Conservation (phyloP, 1,140 invertebrate genomes). For the Teleogryllus occipitalis region DNA sequence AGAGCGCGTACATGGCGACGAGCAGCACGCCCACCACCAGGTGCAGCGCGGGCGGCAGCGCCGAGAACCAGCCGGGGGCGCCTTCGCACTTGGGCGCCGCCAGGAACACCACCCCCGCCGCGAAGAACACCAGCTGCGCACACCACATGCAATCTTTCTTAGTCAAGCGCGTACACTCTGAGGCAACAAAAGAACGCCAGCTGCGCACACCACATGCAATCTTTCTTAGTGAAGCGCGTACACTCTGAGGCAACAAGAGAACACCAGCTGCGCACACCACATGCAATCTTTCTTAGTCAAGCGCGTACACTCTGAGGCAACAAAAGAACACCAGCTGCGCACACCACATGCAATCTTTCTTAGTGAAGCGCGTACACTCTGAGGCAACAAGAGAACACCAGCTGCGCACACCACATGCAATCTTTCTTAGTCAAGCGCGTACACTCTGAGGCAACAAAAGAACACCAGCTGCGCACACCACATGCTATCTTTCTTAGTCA, state of each 20-base stretch:
- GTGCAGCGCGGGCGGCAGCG: slow-evolving; percentile 10
- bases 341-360: neutral
- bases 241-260: neutral
- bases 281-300: no score
- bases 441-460: no score
- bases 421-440: no score
- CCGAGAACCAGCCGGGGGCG: slow-evolving; percentile 13
- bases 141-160: neutral
- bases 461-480: no score
- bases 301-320: no score
- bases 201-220: neutral
- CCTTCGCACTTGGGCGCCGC: neutral
- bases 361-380: no score
- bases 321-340: slow-evolving; percentile 13
- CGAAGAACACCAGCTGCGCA: slow-evolving; percentile 14
- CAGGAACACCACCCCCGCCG: slow-evolving; percentile 16
- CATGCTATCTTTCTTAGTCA: no score
- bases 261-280: slow-evolving; percentile 11
- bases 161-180: no score
- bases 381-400: no score
- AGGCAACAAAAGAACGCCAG: neutral
- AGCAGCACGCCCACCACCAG: neutral
- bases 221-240: no score
- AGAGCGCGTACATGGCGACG: slow-evolving; percentile 13
- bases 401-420: no score